Evolutionary conservation across 2,113 vertebrate genomes (phyloP), one percentile per base, ranked within the genome.

Genomic region (Euleptes europaea): DNA sequence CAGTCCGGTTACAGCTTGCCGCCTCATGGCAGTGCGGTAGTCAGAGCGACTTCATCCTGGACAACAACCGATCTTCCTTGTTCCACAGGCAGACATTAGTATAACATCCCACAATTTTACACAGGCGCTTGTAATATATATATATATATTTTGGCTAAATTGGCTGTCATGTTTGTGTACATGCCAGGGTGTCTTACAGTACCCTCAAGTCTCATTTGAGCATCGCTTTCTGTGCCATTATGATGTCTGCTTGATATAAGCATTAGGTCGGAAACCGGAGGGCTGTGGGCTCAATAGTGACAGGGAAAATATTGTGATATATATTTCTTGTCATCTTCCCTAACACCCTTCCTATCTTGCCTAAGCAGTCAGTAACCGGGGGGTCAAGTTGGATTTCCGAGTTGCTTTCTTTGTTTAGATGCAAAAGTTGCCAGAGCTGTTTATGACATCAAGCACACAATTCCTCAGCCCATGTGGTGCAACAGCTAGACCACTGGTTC

Each of bases 361-460:
- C 86, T 28, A 84, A 84, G 40, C 47, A 57, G 6, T 90, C 89
- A 0, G 23, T 42, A 65, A 86, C 65, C 78, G 88, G 86, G 42
- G 33, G 91, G 84, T 86, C 80, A 76, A 38, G 86, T 47, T 40
- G 83, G 72, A 84, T 54, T 87, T 90, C 38, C 35, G 47, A 71
- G 5, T 1, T 89, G 75, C 80, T 83, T 84, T 74, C 84, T 78
- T 5, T 84, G 23, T 49, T 73, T 73, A 38, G 11, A 80, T 73
- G n/a, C 35, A 49, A 63, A 80, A 65, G 9, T 19, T 54, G 63
- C 70, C 60, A 35, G 35, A 12, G 5, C 63, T 77, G 15, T 17
- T 83, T 82, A 72, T 85, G 74, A 69, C 70, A 78, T 70, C 12
- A 84, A 40, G 40, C 33, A 66, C 15, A 51, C 28, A 70, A 57